Evolutionary conservation across 1,140 invertebrate species (phyloP), one percentile per base, ranked within the genome.

Genomic region (Acromyrmex charruanus): DNA sequence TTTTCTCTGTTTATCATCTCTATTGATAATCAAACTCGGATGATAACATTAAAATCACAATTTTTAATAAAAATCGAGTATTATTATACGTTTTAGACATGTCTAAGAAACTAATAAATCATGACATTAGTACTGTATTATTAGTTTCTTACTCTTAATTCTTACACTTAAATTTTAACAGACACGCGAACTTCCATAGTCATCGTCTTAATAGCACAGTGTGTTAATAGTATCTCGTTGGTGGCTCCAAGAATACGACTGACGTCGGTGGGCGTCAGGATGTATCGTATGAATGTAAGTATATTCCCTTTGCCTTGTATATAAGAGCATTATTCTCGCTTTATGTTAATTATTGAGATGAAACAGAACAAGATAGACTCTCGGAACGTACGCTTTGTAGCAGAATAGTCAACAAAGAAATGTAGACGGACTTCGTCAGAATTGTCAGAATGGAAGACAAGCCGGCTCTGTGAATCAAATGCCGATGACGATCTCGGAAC

Each of bases 401-500:
- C 93, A 94, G 88, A 94, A 94, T 88, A 93, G 93, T 7, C 88
- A 92, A 69, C 92, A 92, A 66, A 90, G 82, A 25, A 91, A 92
- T 81, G 59, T 58, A 0, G 90, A 93, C 18, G 68, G 61, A 49
- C 77, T 90, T 55, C 84, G 89, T 51, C 92, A 89, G 28, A 93
- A 93, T 91, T 68, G 77, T 66, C 71, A 74, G 4, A 90, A 91
- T 66, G 88, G 61, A 10, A 91, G 88, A 61, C 85, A 90, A 68
- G 77, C 80, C 25, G 71, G 63, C n/a, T 59, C 82, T 16, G 35
- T 77, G 14, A 85, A 92, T 69, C 59, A 90, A 25, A 21, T 72
- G 16, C 79, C 92, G 86, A 94, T 94, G 89, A 94, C 95, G 59
- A 91, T 97, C 35, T 89, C 88, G 21, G 96, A 97, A 71, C 96